Conservation (phyloP, 92 coral and sea anemone species). For the Blastomussa wellsi region DNA sequence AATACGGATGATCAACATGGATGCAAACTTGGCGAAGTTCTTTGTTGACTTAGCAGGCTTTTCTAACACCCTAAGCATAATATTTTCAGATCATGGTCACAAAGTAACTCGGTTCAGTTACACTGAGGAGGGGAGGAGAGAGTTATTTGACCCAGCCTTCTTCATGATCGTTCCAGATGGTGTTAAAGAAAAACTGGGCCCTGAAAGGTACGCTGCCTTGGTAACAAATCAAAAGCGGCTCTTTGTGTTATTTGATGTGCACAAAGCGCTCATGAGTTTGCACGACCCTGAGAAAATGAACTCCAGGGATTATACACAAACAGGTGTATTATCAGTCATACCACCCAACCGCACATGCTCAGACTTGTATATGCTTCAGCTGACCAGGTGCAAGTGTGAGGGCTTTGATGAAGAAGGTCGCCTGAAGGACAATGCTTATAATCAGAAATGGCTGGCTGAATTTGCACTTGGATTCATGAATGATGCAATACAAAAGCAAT, state of each 20-base stretch:
- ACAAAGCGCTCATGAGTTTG: constrained; percentile 78
- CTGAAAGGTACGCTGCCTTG: constrained; percentile 63
- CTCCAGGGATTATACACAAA: constrained; percentile 47
- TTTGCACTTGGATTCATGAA: constrained; percentile 68
- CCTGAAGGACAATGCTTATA: constrained; percentile 50
- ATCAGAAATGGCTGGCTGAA: constrained; percentile 70
- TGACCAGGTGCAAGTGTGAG: constrained; percentile 78
- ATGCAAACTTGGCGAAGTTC: constrained; percentile 60
- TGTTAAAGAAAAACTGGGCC: constrained; percentile 63
- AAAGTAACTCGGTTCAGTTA: background rate
- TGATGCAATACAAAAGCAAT: constrained; percentile 67
- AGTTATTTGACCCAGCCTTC: constrained; percentile 28
- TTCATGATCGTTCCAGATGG: constrained; percentile 72
- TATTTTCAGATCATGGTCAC: constrained; percentile 5
- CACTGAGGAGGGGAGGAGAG: constrained; percentile 23
- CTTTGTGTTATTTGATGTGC: constrained; percentile 68
- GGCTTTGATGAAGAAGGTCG: constrained; percentile 58
- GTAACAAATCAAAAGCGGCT: constrained; percentile 75
- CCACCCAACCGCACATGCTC: constrained; percentile 77
- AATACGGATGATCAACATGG: constrained; percentile 61
- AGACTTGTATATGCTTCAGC: constrained; percentile 70
- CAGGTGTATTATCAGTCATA: constrained; percentile 66
- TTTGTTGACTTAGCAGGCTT: constrained; percentile 33
- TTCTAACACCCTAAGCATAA: background rate
- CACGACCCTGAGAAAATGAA: constrained; percentile 43